A percentile compares a stretch with the other conserved stretches of the same genome.
Evolutionary conservation across 92 coral and sea anemone species (phyloP).

Genomic region (Phenganax marumi): DNA sequence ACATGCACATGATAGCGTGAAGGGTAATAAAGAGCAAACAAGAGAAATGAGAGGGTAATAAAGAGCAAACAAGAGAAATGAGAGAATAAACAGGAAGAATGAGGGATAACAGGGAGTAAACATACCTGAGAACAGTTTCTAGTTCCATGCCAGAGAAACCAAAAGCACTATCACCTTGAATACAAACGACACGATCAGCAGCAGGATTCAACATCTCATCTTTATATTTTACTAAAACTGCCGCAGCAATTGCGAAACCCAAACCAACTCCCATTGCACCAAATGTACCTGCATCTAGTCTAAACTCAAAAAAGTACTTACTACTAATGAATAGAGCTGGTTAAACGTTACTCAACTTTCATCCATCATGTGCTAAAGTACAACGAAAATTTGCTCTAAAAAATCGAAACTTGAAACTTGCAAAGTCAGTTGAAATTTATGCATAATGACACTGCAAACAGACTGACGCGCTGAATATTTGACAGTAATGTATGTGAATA

Average conservation of each 20-base stretch:
- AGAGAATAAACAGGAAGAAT: not conserved
- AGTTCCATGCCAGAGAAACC: conserved; percentile 99
- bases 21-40: not conserved
- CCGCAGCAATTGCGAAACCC: conserved; percentile 96
- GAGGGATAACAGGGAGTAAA: not conserved
- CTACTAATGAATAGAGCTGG: not conserved
- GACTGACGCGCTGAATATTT: no score
- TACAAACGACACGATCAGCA: conserved; percentile 80
- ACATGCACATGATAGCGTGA: not conserved
- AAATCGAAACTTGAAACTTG: no score
- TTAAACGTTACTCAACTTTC: not conserved
- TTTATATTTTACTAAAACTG: conserved; percentile 60
- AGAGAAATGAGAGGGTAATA: not conserved
- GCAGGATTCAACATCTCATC: conserved; percentile 52
- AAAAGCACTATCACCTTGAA: conserved; percentile 98
- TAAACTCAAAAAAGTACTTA: conserved; percentile 11
- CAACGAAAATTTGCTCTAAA: no score
- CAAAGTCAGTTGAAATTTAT: no score
- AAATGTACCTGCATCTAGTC: conserved; percentile 93
- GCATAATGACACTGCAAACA: no score
- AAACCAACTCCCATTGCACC: conserved; percentile 97
- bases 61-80: not conserved
- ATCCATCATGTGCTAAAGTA: not conserved
- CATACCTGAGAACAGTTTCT: conserved; percentile 88
- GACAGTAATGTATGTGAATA: not conserved